phyloP scores from a whole-genome alignment of 2,888 invertebrate genomes.

The Papilio protenor region DNA sequence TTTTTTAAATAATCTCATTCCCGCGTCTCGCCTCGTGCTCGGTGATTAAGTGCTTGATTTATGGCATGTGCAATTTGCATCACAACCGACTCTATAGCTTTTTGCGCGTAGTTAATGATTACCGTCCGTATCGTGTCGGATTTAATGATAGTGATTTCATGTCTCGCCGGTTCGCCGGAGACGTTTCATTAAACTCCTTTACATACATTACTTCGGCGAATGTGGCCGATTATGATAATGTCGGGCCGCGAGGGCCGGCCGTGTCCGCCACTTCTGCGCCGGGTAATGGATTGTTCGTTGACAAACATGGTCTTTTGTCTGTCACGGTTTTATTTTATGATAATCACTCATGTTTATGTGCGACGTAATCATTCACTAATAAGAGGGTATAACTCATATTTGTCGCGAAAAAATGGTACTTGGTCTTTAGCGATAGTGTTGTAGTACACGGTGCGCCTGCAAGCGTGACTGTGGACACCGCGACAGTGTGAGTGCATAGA shows the following conservation, averaged over 20 bases:
- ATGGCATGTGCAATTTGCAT: conserved; percentile 83
- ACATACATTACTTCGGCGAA: conserved; percentile 80
- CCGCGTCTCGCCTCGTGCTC: conserved; percentile 71
- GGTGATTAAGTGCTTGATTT: conserved; percentile 83
- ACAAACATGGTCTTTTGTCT: conserved; percentile 58
- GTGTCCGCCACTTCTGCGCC: conserved; percentile 67
- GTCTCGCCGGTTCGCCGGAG: conserved; percentile 78
- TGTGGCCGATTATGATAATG: conserved; percentile 81
- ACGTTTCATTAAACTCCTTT: conserved; percentile 82
- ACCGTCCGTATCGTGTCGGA: conserved; percentile 82
- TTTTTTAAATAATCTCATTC: conserved; percentile 82
- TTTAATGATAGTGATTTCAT: conserved; percentile 83
- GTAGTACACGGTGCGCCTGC: conserved; percentile 48
- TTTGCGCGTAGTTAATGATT: conserved; percentile 80
- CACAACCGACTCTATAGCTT: conserved; percentile 77
- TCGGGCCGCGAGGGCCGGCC: conserved; percentile 66
- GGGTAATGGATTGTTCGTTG: conserved; percentile 76
- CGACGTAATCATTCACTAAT: conserved; percentile 49
- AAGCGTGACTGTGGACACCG: conserved; percentile 41
- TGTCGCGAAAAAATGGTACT: conserved; percentile 50
- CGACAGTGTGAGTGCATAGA: conserved; percentile 70
- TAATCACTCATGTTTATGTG: conserved; percentile 56
- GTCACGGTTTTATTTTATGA: conserved; percentile 54
- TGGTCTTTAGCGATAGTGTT: conserved; percentile 50
- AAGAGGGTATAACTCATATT: conserved; percentile 43